Evolutionary conservation across 2,888 invertebrate genomes (phyloP).

Genomic region (Zygogramma bicolorata): DNA sequence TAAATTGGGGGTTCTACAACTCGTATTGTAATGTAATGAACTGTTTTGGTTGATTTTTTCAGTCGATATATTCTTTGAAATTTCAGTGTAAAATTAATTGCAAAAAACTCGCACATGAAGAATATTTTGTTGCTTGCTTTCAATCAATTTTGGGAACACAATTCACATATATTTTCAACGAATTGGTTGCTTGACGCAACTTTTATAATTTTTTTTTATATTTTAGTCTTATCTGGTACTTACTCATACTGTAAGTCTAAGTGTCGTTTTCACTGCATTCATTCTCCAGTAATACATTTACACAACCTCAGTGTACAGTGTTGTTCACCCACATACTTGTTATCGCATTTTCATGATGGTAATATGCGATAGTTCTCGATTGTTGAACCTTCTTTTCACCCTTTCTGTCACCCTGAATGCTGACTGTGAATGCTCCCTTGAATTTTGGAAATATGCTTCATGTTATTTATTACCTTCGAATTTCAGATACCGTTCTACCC

Average conservation of each 20-base stretch:
- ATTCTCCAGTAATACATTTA: constrained; percentile 23
- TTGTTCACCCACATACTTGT: not conserved
- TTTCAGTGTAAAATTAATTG: not conserved
- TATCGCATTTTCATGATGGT: not conserved
- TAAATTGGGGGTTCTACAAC: no score
- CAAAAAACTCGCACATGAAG: not conserved
- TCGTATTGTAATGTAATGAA: no score
- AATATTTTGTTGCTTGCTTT: not conserved
- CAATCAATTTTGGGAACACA: not conserved
- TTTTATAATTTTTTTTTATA: constrained; percentile 41
- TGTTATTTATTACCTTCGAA: not conserved
- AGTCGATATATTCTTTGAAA: no score
- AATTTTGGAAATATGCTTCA: not conserved
- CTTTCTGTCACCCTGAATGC: not conserved
- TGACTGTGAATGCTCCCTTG: not conserved
- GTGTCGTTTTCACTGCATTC: constrained; percentile 45
- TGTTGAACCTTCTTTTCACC: not conserved
- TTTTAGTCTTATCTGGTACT: constrained; percentile 68
- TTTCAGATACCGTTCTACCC: constrained; percentile 87
- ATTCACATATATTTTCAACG: not conserved
- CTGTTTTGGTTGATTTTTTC: no score
- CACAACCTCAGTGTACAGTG: constrained; percentile 14
- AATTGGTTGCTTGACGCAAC: not conserved
- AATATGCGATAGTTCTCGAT: not conserved
- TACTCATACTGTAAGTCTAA: constrained; percentile 52